phyloP scores from a whole-genome alignment of 2,888 invertebrate genomes.

The Drosophila flavopinicola region DNA sequence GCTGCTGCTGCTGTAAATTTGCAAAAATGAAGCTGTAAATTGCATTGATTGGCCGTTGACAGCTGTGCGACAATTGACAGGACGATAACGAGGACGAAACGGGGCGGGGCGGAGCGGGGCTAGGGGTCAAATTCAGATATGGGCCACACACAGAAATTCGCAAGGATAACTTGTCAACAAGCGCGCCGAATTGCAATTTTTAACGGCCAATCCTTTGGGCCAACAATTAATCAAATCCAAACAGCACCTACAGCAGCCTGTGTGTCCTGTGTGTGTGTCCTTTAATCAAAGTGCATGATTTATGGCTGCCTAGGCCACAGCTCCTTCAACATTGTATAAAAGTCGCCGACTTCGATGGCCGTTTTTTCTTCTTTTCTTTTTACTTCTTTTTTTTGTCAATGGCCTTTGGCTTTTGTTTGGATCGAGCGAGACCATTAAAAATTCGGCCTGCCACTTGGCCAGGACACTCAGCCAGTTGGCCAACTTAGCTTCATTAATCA shows the following conservation, averaged over 20 bases:
- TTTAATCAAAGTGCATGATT: conserved; percentile 71
- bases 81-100: conserved; percentile 29
- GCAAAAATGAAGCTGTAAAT: conserved; percentile 77
- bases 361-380: conserved; percentile 23
- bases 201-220: conserved; percentile 67
- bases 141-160: conserved; percentile 37
- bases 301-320: conserved; percentile 52
- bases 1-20: conserved; percentile 61
- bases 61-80: conserved; percentile 75
- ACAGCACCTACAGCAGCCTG: conserved; percentile 58
- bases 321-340: conserved; percentile 39
- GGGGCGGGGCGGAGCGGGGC: conserved; percentile 16
- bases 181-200: conserved; percentile 75
- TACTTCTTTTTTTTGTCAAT: conserved; percentile 56
- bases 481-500: conserved; percentile 73
- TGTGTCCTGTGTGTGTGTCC: conserved; percentile 49
- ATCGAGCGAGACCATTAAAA: conserved; percentile 65
- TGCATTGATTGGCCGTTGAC: conserved; percentile 74
- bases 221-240: conserved; percentile 63
- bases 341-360: conserved; percentile 38
- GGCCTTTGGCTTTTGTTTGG: conserved; percentile 69
- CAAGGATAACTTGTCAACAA: conserved; percentile 72
- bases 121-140: neutral
- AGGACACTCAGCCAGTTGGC: conserved; percentile 56
- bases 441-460: conserved; percentile 69